phyloP scores from a whole-genome alignment of 2,113 vertebrate genomes.

The Furnarius figulus region DNA sequence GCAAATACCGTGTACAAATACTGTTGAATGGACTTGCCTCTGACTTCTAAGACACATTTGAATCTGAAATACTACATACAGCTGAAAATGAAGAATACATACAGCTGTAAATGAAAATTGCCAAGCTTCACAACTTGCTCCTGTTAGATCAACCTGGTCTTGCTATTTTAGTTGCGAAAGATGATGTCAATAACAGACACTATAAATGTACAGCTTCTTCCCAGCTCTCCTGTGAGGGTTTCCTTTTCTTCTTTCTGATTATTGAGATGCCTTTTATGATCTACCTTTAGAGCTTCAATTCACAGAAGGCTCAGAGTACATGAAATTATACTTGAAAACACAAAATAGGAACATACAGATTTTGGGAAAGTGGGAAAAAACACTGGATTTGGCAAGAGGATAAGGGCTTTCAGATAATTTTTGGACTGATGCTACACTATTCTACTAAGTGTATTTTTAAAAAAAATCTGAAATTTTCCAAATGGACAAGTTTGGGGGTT shows the following conservation, averaged over 20 bases:
- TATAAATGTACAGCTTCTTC: not conserved
- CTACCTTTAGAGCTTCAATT: not conserved
- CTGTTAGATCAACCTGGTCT: not conserved
- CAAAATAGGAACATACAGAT: not conserved
- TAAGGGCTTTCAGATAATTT: not conserved
- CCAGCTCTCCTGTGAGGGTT: not conserved
- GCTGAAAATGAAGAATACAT: not conserved
- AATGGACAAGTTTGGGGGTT: not conserved
- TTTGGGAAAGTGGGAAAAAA: not conserved
- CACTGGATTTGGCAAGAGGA: not conserved
- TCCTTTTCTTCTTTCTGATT: not conserved
- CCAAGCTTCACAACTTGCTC: fast-evolving
- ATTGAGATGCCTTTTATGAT: not conserved
- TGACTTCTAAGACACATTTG: not conserved
- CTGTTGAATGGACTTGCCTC: not conserved
- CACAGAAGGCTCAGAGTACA: not conserved
- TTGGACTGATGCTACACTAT: not conserved
- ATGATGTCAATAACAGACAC: not conserved
- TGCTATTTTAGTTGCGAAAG: not conserved
- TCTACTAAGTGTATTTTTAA: not conserved
- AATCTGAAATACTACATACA: not conserved
- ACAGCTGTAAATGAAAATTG: not conserved
- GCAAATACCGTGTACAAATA: not conserved
- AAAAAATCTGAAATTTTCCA: not conserved
- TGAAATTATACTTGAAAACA: conserved; percentile 5